Conservation (phyloP, 2,888 invertebrate genomes). For the Dryomyza anilis region DNA sequence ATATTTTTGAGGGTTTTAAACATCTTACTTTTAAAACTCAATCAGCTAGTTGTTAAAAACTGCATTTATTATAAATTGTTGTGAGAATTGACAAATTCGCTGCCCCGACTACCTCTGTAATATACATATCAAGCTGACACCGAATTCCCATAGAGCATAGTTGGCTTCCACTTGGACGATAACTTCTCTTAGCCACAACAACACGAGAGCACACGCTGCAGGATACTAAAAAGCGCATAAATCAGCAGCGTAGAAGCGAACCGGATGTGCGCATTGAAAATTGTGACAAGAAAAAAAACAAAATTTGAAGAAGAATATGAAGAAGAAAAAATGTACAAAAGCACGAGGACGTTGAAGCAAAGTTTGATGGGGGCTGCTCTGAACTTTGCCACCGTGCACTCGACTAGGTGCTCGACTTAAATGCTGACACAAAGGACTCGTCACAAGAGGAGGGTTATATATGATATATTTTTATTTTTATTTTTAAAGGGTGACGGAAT, state of each 20-base stretch:
- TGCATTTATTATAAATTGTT: too few species aligned
- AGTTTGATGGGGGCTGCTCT: too few species aligned
- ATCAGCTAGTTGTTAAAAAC: too few species aligned
- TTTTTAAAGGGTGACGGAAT: not conserved
- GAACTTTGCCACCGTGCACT: too few species aligned
- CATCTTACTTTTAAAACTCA: too few species aligned
- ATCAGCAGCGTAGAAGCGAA: not conserved
- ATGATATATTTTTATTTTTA: too few species aligned
- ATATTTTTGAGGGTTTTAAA: too few species aligned
- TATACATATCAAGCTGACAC: too few species aligned
- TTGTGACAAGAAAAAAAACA: not conserved
- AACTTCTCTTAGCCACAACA: not conserved
- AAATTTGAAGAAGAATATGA: not conserved
- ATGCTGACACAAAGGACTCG: constrained; percentile 7
- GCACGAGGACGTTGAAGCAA: not conserved
- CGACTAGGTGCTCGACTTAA: constrained; percentile 8
- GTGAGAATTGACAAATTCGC: too few species aligned
- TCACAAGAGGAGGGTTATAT: not conserved
- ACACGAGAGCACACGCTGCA: not conserved
- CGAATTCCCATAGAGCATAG: too few species aligned
- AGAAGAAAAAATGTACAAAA: not conserved
- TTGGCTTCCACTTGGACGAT: not conserved
- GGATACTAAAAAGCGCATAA: constrained; percentile 12
- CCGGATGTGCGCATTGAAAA: not conserved
- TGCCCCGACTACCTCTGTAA: too few species aligned